Evolutionary conservation across 2,797 vertebrate species (phyloP), one percentile per base, ranked within the genome.

Genomic region (Buceros bicornis): DNA sequence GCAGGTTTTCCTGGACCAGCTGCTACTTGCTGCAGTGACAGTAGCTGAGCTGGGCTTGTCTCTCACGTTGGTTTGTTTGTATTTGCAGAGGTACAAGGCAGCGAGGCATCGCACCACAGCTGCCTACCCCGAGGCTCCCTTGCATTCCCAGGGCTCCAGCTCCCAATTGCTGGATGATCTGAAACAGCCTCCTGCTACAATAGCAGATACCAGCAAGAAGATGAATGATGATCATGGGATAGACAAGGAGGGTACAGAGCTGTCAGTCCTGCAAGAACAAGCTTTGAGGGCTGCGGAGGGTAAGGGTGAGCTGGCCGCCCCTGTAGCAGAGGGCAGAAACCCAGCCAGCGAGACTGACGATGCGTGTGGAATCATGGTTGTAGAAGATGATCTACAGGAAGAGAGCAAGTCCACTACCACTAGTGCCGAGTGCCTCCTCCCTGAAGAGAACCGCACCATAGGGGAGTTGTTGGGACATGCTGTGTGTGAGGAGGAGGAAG

Each of bases 61-160:
- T 71, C 95, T 95, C 70, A 95, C 4, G 0, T n/a, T 83, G 83
- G 4, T 85, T 76, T 90, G 54, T 91, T 94, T 91, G 95, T 91
- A 56, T 95, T 93, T 95, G 47, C 94, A 98, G 98, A 98, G 98
- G 95, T 98, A 98, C 97, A 98, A 98, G 96, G 96, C 97, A 62
- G 91, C 97, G 2, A 98, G 97, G 97, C 81, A 96, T 90, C 88
- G 77, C 72, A 92, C 96, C 92, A 18, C 93, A 33, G 24, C 96
- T 79, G 77, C 82, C 82, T 94, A 64, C 33, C 29, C 83, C 47
- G 96, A 97, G 61, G 82, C 96, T 92, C 82, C 96, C 93, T 86
- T 90, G 69, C 86, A 72, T 92, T 96, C 93, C 93, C 96, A 95
- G 90, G 95, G 93, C 85, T 96, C 94, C 82, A 96, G 90, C 94